Conservation (phyloP, 2,113 vertebrate genomes). For the Phoenicopterus ruber region DNA sequence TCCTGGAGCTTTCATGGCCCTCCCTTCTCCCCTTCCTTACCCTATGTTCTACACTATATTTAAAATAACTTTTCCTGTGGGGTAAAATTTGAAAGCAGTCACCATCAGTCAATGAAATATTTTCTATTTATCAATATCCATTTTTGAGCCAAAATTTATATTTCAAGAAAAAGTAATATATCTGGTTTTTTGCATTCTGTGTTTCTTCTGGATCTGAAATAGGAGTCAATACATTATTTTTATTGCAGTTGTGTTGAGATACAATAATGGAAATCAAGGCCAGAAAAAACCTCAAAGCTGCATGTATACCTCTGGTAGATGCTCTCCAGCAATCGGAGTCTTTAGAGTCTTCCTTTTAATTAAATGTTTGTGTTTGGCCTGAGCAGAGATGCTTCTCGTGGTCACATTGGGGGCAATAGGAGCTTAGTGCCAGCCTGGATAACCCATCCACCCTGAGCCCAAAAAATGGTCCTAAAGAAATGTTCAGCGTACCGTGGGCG, state of each 20-base stretch:
- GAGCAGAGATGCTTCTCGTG: neutral
- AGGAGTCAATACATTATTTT: neutral
- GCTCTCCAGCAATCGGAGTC: neutral
- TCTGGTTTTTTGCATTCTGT: neutral
- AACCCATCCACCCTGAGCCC: neutral
- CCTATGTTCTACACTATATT: neutral
- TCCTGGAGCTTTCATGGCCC: neutral
- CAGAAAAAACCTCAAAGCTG: neutral
- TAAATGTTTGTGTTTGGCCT: neutral
- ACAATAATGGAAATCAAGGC: neutral
- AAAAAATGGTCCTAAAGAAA: too few species aligned
- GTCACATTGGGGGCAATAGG: neutral
- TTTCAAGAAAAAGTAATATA: neutral
- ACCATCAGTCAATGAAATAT: neutral
- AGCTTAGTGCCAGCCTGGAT: neutral
- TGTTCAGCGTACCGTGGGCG: accelerated
- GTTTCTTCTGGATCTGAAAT: neutral
- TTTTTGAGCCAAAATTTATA: neutral
- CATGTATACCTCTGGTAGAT: neutral
- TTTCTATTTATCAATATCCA: neutral
- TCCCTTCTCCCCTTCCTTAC: neutral
- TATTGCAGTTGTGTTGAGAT: neutral
- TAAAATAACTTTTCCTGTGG: neutral
- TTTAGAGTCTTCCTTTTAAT: neutral
- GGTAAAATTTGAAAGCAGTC: neutral